Evolutionary conservation across 2,113 vertebrate species (phyloP), one percentile per base, ranked within the genome.

Genomic region (Entelurus aequoreus): DNA sequence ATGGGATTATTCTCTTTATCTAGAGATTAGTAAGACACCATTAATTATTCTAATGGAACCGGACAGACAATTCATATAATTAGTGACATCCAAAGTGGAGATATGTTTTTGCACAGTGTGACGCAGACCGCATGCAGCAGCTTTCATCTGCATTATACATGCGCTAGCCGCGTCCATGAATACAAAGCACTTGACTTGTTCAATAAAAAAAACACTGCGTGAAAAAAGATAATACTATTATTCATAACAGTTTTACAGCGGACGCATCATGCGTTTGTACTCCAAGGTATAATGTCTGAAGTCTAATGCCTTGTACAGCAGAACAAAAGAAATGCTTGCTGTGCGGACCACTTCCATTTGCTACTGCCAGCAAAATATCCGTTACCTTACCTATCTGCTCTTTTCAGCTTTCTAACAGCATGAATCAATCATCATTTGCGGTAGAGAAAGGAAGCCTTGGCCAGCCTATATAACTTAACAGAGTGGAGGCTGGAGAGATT

Each of bases 21-120:
- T 3, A 42, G 40, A 55, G 74, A 82, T 87, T 81, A 80, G 71
- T 74, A 57, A 50, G 64, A 79, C 74, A 82, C 86, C 88, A 87
- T 89, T 78, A 74, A 67, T 66, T 74, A 80, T 64, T 62, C 58
- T 78, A 71, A 68, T 62, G 78, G 62, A 56, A 79, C 62, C 9
- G 68, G 71, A 80, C 72, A 85, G 75, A 69, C 78, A 89, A 89
- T 90, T 90, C 85, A 87, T 90, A 82, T 86, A 72, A 77, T 67
- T 66, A 48, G 68, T 71, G 82, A 76, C 81, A 86, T 77, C 68
- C 79, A 77, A 69, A 78, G 78, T 58, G 66, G 72, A 74, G 61
- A 72, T 54, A 77, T 65, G 59, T 79, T 49, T 64, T 44, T 60
- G 62, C 36, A 65, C 60, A 35, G 65, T 71, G 65, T 67, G 71